Base-by-base conservation (phyloP, 1,140 invertebrate genomes). In the Scaptodrosophila lebanonensis region DNA sequence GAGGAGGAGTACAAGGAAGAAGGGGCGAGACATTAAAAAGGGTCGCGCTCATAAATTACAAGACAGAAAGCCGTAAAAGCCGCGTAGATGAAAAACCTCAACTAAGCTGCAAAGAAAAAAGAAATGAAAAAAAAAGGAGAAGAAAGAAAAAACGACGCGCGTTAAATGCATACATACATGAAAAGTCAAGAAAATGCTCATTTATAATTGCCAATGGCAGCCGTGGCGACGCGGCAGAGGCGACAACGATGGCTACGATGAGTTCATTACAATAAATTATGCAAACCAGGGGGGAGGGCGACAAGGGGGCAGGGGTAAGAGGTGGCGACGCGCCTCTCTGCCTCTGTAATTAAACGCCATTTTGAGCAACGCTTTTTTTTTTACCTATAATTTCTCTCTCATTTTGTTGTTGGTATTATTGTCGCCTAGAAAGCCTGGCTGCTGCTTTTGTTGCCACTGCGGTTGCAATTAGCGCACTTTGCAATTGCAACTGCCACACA, bases 241-340 rank as follows among this genome's bases (percentile, higher is more conserved):
- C 30, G 32, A 2, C 32, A 36, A 12, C 45, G 3, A 33, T 18
- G 17, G 18, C 33, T 29, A 32, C 39, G 18, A 43, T 42, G 50
- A 50, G 48, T 76, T 79, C 61, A 82, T 79, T 79, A 75, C 61
- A 82, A 70, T 82, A 82, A 79, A 82, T 79, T 70, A 82, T 70
- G 75, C 75, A 66, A 73, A 59, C 40, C 48, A 63, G 59, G 52
- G 13, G 47, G 17, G 53, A 40, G 16, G 17, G 25, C 25, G 33
- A 32, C 17, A 39, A 5, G n/a, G 16, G 8, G 3, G 11, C 3
- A 42, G 16, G 8, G 9, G 27, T 3, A 5, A 16, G 12, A 5
- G 27, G 1, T 0, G 0, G 11, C 25, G 22, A 11, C 7, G 45
- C 7, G 16, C 15, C 43, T 9, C 27, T 17, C 58, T 56, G 54